These are phyloP conservation scores for Kradibia gibbosae DNA, from an alignment of 1,140 invertebrate species.

Conservation along the genomic window DNA sequence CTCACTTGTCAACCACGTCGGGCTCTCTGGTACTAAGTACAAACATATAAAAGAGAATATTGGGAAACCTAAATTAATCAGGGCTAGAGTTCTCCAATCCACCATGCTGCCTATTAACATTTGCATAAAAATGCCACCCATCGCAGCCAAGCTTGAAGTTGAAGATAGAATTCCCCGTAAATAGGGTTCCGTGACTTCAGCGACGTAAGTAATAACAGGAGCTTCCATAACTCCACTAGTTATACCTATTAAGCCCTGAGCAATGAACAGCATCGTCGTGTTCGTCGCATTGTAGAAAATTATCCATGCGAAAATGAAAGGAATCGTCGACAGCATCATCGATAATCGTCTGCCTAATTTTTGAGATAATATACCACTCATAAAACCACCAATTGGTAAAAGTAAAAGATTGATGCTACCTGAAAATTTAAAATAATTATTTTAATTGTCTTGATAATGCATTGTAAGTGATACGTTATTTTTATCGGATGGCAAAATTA, in stretches of 20 bases:
- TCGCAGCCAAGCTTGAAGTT: conserved; percentile 81
- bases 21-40: conserved; percentile 83
- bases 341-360: conserved; percentile 79
- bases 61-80: conserved; percentile 79
- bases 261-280: conserved; percentile 77
- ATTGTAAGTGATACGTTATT: no score
- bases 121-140: conserved; percentile 81
- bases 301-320: conserved; percentile 82
- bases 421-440: conserved; percentile 60
- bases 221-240: conserved; percentile 84
- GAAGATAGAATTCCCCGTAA: conserved; percentile 82
- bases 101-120: conserved; percentile 80
- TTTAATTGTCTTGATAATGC: not conserved
- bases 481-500: no score
- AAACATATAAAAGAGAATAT: conserved; percentile 77
- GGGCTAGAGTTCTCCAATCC: conserved; percentile 79
- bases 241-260: conserved; percentile 79
- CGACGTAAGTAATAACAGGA: conserved; percentile 86
- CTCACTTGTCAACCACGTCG: conserved; percentile 79
- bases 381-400: conserved; percentile 82
- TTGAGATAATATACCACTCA: conserved; percentile 80
- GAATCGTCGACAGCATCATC: conserved; percentile 83
- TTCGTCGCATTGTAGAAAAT: conserved; percentile 78
- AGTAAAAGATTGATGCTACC: conserved; percentile 85
- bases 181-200: conserved; percentile 85